These are phyloP conservation scores for Cettia cetti DNA, from an alignment of 2,113 vertebrate genomes.

Conservation along the genomic window DNA sequence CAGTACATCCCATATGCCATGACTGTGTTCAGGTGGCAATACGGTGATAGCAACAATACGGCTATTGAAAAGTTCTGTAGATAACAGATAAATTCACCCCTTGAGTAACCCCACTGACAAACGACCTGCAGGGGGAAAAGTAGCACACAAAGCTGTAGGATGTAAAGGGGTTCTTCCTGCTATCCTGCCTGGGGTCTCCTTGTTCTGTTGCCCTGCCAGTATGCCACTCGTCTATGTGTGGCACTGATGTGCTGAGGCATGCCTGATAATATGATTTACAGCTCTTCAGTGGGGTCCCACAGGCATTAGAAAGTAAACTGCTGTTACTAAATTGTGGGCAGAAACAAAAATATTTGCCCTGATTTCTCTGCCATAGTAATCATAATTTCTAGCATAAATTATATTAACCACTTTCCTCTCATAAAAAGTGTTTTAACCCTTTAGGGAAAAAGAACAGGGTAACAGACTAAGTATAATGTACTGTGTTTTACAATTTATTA, in stretches of 20 bases:
- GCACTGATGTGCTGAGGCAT: background rate
- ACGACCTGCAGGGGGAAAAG: background rate
- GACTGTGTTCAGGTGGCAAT: background rate
- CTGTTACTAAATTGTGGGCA: background rate
- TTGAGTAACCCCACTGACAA: background rate
- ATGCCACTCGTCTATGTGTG: accelerated
- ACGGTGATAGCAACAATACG: background rate
- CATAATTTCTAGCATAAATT: background rate
- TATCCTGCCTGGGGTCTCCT: background rate
- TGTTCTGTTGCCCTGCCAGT: background rate
- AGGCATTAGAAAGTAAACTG: background rate
- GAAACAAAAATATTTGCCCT: conserved; percentile 41
- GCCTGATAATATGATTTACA: background rate
- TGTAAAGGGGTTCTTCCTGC: background rate
- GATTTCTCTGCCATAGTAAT: background rate
- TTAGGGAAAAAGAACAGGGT: background rate
- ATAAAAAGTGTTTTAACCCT: background rate
- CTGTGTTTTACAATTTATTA: background rate
- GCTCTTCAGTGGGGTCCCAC: background rate
- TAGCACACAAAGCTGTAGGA: background rate
- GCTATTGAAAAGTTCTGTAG: background rate
- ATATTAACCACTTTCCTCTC: background rate
- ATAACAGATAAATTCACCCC: background rate
- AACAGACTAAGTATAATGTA: background rate
- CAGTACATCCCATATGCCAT: conserved; percentile 22